Base-by-base conservation (phyloP, 2,113 vertebrate species). In the Sisor rabdophorus region DNA sequence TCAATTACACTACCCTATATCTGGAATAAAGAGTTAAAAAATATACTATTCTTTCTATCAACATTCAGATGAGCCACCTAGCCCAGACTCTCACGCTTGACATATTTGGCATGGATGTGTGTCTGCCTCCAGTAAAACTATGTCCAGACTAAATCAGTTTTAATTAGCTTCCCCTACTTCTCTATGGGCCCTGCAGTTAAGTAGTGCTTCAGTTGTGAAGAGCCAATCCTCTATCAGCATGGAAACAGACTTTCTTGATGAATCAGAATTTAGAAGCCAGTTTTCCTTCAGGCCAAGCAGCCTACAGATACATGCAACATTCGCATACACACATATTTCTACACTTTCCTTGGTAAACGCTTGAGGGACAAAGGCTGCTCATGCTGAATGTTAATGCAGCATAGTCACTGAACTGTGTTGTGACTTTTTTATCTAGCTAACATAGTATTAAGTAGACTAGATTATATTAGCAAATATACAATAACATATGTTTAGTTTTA, bases 181-280 rank as follows among this genome's bases (percentile, higher is more conserved):
- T 50, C 67, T 48, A 44, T 19, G 12, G 30, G 36, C 65, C 58
- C 56, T 76, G 67, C 65, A 76, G 73, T 76, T 55, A 76, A 76
- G 58, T 64, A 67, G 48, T 76, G 59, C 73, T 80, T 22, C 30
- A 64, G 59, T 19, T 13, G 22, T 72, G 53, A 60, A 72, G 59
- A 24, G 22, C 50, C 59, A 73, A 73, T 73, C 69, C 60, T 58
- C 72, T 54, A 80, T 80, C 72, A 71, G 73, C 64, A 75, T 63
- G 73, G 48, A 75, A 75, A 63, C 65, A 78, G 70, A 78, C 73
- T 78, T 78, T 16, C 52, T 56, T 73, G 77, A 72, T 78, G 77
- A 72, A 60, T 72, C 11, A 19, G 13, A 56, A 64, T 72, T 65
- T 7, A 78, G 59, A 47, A 47, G 77, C 50, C 59, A 40, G 76